These are phyloP conservation scores for Limnephilus lunatus DNA, from an alignment of 2,888 invertebrate genomes.

Conservation along the genomic window DNA sequence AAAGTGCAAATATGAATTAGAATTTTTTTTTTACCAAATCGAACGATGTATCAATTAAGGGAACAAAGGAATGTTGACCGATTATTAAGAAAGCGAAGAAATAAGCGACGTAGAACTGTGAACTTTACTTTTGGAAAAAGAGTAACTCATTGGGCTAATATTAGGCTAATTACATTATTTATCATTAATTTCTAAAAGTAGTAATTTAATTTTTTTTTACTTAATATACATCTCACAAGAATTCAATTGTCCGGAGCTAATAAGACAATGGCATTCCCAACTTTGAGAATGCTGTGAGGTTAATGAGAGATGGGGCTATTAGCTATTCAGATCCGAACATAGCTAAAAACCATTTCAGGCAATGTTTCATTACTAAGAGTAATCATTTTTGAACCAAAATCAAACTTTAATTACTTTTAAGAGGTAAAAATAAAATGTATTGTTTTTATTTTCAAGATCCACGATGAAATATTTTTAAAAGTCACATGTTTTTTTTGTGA, in stretches of 20 bases:
- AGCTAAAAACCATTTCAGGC: not conserved
- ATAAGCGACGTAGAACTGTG: not conserved
- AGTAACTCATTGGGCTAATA: not conserved
- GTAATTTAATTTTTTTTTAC: no score
- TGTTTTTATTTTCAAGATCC: no score
- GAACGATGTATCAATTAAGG: not conserved
- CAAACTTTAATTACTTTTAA: not conserved
- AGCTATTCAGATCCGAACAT: not conserved
- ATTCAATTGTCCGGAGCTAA: no score
- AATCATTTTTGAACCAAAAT: not conserved
- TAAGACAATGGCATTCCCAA: no score
- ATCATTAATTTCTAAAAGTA: not conserved
- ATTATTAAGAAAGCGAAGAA: not conserved
- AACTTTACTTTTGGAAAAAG: not conserved
- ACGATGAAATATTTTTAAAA: no score
- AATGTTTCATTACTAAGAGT: not conserved
- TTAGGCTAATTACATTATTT: not conserved
- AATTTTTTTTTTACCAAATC: not conserved
- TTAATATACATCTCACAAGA: no score
- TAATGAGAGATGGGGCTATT: not conserved
- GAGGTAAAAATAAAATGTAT: not conserved
- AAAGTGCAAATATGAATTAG: slow-evolving; percentile 31
- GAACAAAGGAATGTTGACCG: slow-evolving; percentile 26
- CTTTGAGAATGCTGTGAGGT: no score
- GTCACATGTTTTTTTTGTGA: not conserved